Percentiles rank a stretch among this genome's conserved stretches.
Evolutionary conservation across 2,113 vertebrate species (phyloP).

Genomic region (Cettia cetti): DNA sequence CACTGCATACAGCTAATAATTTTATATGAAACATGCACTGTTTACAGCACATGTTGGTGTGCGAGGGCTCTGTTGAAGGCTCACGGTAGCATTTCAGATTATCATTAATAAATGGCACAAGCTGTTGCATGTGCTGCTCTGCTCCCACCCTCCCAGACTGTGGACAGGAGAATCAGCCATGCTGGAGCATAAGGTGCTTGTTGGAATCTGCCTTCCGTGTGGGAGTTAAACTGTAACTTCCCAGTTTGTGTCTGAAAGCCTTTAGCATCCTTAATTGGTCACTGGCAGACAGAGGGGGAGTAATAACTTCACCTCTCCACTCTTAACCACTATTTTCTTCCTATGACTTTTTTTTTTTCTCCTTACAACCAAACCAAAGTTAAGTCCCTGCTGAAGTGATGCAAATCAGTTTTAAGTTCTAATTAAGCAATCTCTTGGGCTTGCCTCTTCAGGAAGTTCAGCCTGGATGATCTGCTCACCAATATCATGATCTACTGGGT

Average conservation of each 20-base stretch:
- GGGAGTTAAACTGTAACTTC: not conserved
- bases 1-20: not conserved
- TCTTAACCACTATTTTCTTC: not conserved
- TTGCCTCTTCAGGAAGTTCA: constrained; percentile 67
- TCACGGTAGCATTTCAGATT: not conserved
- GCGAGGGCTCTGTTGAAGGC: not conserved
- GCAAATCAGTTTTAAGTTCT: not conserved
- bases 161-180: not conserved
- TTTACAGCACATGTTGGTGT: not conserved
- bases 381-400: not conserved
- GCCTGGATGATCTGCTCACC: constrained; percentile 77
- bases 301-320: not conserved
- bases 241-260: not conserved
- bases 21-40: not conserved
- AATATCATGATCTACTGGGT: constrained; percentile 84
- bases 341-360: not conserved
- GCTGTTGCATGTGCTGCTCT: not conserved
- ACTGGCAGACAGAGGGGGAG: not conserved
- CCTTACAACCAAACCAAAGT: not conserved
- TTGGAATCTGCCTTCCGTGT: not conserved
- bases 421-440: not conserved
- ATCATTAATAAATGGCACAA: not conserved
- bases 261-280: not conserved
- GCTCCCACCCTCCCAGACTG: not conserved
- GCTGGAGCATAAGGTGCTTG: not conserved